Base-by-base conservation (phyloP, 2,888 invertebrate genomes). In the Augochlorella aurata region DNA sequence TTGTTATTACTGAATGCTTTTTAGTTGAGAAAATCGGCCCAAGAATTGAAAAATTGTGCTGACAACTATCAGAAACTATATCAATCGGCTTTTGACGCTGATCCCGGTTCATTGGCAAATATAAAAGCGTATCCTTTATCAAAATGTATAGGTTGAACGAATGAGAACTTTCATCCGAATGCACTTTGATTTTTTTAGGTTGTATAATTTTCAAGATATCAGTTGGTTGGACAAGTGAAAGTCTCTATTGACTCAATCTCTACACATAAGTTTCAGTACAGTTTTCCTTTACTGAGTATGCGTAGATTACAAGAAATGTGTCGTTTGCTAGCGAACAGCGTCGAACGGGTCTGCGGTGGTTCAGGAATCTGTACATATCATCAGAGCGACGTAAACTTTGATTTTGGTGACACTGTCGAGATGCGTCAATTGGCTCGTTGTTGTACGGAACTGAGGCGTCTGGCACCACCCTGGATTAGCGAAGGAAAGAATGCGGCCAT, bases 31-130 rank as follows among this genome's bases (percentile, higher is more conserved):
- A 97, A 97, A 93, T 96, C 96, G 84, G 96, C 96, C 0, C 96
- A 96, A 83, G 96, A 97, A 85, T 95, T 97, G 77, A 96, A 96
- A 85, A 94, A 94, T 1, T 96, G 97, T 85, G 96, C 96, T 63
- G 96, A 97, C 72, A 95, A 96, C 79, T 97, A 97, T 90, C 96
- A 96, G 90, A 96, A 96, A 80, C 94, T 98, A 7, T 97, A 97
- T 93, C 97, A 97, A 92, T 96, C 97, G 0, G 97, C 97, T 3
- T 98, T 98, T 92, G 97, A 98, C 94, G 97, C 97, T 0, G 98
- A 98, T 94, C 96, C 96, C 9, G 95, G 96, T 4, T 97, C 97
- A 0, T 93, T 98, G 65, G 95, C 96, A 85, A 97, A 97, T 90
- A 95, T 97, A 49, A 89, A 91, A 86, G 93, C 92, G 89, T 92